These are phyloP conservation scores for Caenorhabditis plicata DNA, from an alignment of 2,888 invertebrate genomes.

Conservation along the genomic window DNA sequence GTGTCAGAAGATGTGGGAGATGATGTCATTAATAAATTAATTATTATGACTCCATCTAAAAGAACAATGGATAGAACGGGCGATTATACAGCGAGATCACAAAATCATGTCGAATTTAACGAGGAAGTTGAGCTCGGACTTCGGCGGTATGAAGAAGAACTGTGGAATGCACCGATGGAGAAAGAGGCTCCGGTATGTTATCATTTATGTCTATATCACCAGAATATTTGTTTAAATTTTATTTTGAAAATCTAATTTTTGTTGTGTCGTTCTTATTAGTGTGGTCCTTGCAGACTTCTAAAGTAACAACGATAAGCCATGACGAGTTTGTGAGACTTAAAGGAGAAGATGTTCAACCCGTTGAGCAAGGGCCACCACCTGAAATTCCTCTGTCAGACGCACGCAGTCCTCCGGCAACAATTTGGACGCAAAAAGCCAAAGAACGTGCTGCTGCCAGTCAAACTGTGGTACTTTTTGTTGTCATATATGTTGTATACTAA, in stretches of 20 bases:
- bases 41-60: slow-evolving; percentile 84
- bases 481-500: not conserved
- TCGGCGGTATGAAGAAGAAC: slow-evolving; percentile 89
- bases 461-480: slow-evolving; percentile 31
- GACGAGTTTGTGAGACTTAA: slow-evolving; percentile 50
- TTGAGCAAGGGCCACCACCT: slow-evolving; percentile 32
- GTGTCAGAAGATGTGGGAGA: slow-evolving; percentile 69
- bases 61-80: slow-evolving; percentile 80
- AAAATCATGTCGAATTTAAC: slow-evolving; percentile 90
- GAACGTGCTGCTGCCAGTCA: slow-evolving; percentile 57
- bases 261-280: slow-evolving; percentile 15
- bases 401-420: slow-evolving; percentile 42
- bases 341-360: slow-evolving; percentile 15
- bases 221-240: not conserved
- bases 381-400: slow-evolving; percentile 34
- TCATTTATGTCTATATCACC: not conserved
- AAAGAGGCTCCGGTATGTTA: slow-evolving; percentile 38
- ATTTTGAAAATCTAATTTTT: slow-evolving; percentile 1
- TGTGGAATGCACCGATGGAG: slow-evolving; percentile 73
- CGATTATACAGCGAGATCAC: slow-evolving; percentile 76
- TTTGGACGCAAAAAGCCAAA: slow-evolving; percentile 64
- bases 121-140: slow-evolving; percentile 96
- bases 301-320: slow-evolving; percentile 50
- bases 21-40: slow-evolving; percentile 69
- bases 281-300: slow-evolving; percentile 33